Percentiles rank a stretch among this genome's conserved stretches.
Conservation (phyloP, 2,797 vertebrate genomes). For the Geotria australis region DNA sequence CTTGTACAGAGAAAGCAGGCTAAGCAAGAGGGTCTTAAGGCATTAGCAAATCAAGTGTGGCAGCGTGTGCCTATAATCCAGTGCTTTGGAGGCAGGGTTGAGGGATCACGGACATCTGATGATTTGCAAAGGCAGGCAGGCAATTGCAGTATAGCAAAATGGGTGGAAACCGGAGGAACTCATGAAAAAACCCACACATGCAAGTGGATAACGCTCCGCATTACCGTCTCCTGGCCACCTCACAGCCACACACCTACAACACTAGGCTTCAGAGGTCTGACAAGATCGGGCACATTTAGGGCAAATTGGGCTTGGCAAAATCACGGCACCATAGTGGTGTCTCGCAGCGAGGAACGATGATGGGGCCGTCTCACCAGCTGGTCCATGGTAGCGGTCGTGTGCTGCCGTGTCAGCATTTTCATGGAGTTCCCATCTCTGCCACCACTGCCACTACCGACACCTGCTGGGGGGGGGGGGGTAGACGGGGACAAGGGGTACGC, state of each 20-base stretch:
- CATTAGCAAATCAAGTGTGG: too few species aligned
- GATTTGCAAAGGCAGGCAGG: too few species aligned
- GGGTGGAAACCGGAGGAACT: too few species aligned
- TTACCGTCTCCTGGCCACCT: background rate
- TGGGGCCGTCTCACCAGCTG: slow-evolving; percentile 40
- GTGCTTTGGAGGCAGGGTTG: too few species aligned
- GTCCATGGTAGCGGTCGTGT: slow-evolving; percentile 75
- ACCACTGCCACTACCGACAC: slow-evolving; percentile 86
- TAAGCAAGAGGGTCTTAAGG: too few species aligned
- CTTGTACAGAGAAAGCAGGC: too few species aligned
- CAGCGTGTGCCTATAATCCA: too few species aligned
- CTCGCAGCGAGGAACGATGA: background rate
- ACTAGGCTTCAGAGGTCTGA: background rate
- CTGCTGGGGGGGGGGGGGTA: slow-evolving; percentile 15
- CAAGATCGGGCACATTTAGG: background rate
- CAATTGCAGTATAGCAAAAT: too few species aligned
- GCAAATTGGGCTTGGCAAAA: background rate
- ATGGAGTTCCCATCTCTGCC: slow-evolving; percentile 82
- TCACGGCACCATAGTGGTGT: background rate
- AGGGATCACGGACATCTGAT: too few species aligned
- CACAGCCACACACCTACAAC: background rate
- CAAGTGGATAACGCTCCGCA: background rate
- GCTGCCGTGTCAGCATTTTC: slow-evolving; percentile 81
- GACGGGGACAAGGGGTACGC: background rate
- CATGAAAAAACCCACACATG: too few species aligned